A percentile compares a stretch with the other conserved stretches of the same genome.
These are phyloP conservation scores for Tiliacea citrago DNA, from an alignment of 2,888 invertebrate species.

Conservation along the genomic window DNA sequence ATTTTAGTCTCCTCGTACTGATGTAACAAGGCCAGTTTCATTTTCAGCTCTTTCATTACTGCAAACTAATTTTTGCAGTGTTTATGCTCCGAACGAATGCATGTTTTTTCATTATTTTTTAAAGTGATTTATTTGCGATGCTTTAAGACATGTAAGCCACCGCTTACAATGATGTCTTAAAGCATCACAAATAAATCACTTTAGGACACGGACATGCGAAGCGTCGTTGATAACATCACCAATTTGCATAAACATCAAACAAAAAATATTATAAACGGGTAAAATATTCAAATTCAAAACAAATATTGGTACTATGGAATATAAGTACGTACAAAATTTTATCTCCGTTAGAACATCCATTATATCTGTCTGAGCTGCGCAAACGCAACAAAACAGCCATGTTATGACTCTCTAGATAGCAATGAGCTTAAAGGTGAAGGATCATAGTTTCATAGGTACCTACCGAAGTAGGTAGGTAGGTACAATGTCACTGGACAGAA, in stretches of 20 bases:
- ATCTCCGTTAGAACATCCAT: conserved; percentile 39
- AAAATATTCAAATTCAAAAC: conserved; percentile 15
- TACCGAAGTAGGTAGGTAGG: conserved; percentile 6
- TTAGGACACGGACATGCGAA: too few species aligned
- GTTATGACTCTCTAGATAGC: conserved; percentile 46
- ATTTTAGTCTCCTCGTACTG: not conserved
- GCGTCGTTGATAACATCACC: conserved; percentile 12
- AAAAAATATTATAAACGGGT: not conserved
- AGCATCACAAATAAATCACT: too few species aligned
- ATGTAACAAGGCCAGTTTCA: not conserved
- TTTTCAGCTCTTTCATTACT: not conserved
- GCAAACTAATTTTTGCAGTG: not conserved
- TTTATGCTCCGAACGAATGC: not conserved
- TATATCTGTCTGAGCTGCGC: conserved; percentile 39
- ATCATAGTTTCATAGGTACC: conserved; percentile 44
- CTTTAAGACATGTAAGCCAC: not conserved
- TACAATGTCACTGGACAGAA: conserved; percentile 43
- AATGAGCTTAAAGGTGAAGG: conserved; percentile 64
- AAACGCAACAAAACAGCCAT: conserved; percentile 31
- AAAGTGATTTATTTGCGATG: not conserved
- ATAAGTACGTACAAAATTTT: conserved; percentile 9
- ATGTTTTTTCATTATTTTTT: not conserved
- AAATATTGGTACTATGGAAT: conserved; percentile 29
- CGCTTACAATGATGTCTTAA: too few species aligned
- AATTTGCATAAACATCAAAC: conserved; percentile 19